These are phyloP conservation scores for Callorhinus ursinus DNA, from an alignment of 2,113 vertebrate genomes.

Conservation along the genomic window DNA sequence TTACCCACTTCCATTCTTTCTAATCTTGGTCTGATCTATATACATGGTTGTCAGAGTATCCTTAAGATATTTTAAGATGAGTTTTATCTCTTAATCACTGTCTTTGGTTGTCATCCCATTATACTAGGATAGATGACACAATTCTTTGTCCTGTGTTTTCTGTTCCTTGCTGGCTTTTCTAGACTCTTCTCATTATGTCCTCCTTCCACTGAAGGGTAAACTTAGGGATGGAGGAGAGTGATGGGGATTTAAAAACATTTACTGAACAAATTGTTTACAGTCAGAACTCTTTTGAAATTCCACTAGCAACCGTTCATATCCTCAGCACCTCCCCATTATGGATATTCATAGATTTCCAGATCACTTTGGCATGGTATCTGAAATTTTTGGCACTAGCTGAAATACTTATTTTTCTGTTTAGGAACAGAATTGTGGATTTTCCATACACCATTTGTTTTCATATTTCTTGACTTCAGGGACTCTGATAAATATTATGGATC, in stretches of 20 bases:
- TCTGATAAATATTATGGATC: background rate
- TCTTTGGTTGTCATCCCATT: background rate
- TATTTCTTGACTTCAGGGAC: background rate
- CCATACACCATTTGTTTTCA: background rate
- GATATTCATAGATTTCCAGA: background rate
- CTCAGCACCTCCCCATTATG: background rate
- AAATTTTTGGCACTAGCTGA: background rate
- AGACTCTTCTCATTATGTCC: too few relatives aligned
- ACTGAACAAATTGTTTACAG: background rate
- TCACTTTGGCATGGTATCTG: background rate
- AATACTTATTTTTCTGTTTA: background rate
- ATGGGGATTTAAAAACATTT: background rate
- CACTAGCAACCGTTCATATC: background rate
- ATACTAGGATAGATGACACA: background rate
- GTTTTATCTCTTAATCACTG: background rate
- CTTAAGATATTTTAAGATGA: background rate
- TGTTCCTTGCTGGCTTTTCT: background rate
- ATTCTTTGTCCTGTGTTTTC: background rate
- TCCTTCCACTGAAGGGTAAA: background rate
- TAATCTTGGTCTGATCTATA: background rate
- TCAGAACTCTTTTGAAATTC: background rate
- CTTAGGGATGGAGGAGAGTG: background rate
- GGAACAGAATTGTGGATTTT: background rate
- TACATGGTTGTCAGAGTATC: background rate
- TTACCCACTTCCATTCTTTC: background rate